Percentiles rank a stretch among this genome's conserved stretches.
phyloP scores from a whole-genome alignment of 2,888 invertebrate species.

The Drosophila peninsularis region DNA sequence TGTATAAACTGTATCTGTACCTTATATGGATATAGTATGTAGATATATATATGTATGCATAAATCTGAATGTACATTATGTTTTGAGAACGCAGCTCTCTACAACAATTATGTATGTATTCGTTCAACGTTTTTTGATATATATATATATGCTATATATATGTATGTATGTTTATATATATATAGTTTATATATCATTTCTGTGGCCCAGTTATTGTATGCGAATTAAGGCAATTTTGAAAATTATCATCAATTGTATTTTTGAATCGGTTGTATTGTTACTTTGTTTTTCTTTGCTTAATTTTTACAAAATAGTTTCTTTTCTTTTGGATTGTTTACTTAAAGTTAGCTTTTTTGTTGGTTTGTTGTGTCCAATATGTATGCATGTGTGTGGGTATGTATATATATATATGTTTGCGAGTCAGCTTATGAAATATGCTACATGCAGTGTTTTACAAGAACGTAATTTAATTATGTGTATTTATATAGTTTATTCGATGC shows the following conservation, averaged over 20 bases:
- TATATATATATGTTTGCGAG: constrained; percentile 24
- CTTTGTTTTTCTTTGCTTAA: constrained; percentile 24
- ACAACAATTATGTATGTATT: constrained; percentile 24
- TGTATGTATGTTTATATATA: constrained; percentile 1
- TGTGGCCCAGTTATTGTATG: constrained; percentile 52
- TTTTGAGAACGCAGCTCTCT: constrained; percentile 27
- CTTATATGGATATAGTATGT: constrained; percentile 23
- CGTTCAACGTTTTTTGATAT: constrained; percentile 8
- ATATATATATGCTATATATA: background rate
- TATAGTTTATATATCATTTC: constrained; percentile 12
- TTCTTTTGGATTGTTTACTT: constrained; percentile 49
- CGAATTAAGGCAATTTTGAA: constrained; percentile 60
- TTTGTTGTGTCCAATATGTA: constrained; percentile 18
- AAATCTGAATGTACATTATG: constrained; percentile 37
- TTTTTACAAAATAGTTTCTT: constrained; percentile 44
- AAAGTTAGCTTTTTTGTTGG: constrained; percentile 29
- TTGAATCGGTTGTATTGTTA: constrained; percentile 22
- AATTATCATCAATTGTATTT: constrained; percentile 51
- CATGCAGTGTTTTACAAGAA: constrained; percentile 43
- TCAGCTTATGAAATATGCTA: constrained; percentile 50
- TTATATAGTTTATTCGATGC: constrained; percentile 75
- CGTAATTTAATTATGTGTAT: constrained; percentile 49
- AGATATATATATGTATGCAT: constrained; percentile 13
- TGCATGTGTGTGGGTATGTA: constrained; percentile 14
- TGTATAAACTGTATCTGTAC: constrained; percentile 30